Evolutionary conservation across 2,888 invertebrate species (phyloP).

Genomic region (Parnassius orleans): DNA sequence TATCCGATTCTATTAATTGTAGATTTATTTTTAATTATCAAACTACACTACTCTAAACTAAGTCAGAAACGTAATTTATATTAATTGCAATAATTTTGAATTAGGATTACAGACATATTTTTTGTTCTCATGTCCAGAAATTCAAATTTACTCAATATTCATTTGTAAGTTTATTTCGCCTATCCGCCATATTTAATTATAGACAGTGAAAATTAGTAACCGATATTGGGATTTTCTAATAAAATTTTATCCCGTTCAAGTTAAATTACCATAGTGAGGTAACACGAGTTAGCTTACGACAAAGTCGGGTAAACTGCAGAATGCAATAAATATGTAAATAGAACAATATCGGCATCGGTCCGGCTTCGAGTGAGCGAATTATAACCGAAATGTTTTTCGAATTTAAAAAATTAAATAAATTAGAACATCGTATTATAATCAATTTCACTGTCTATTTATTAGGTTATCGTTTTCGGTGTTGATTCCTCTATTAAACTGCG

Average conservation of each 20-base stretch:
- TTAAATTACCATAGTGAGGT: background rate
- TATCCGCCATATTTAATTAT: constrained; percentile 52
- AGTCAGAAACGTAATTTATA: constrained; percentile 1
- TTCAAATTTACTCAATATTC: no score
- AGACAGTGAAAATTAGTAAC: constrained; percentile 68
- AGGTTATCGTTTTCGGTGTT: constrained; percentile 78
- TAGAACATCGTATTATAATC: constrained; percentile 73
- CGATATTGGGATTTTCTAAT: constrained; percentile 30
- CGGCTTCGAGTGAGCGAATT: constrained; percentile 66
- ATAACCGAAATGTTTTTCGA: constrained; percentile 71
- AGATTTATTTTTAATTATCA: no score
- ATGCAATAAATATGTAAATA: constrained; percentile 79
- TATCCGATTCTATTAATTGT: background rate
- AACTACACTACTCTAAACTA: constrained; percentile 15
- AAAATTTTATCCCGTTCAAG: background rate
- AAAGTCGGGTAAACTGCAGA: constrained; percentile 59
- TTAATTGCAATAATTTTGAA: no score
- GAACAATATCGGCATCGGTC: constrained; percentile 59
- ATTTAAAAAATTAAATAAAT: constrained; percentile 63
- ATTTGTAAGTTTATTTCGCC: constrained; percentile 21
- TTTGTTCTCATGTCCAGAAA: background rate
- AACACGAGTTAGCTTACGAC: constrained; percentile 37
- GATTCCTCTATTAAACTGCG: constrained; percentile 71
- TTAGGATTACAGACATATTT: no score
- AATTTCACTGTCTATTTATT: constrained; percentile 80